Evolutionary conservation across 92 coral and sea anemone species (phyloP).

Genomic region (Parazoanthus swiftii): DNA sequence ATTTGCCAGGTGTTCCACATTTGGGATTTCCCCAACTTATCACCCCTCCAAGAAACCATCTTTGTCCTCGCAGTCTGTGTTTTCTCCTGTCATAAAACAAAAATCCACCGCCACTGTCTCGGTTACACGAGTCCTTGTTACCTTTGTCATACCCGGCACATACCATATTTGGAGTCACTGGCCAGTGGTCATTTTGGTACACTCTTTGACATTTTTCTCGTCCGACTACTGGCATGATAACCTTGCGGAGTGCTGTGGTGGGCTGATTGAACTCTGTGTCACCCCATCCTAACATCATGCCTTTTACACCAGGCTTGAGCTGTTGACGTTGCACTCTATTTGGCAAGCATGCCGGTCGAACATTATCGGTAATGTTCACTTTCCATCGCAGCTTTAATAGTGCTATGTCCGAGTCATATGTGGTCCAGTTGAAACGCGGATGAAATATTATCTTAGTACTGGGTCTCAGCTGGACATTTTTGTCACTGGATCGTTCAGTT

Average conservation of each 20-base stretch:
- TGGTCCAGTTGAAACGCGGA: constrained; percentile 76
- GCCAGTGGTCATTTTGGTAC: constrained; percentile 69
- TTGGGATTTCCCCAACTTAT: constrained; percentile 93
- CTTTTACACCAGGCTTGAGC: constrained; percentile 66
- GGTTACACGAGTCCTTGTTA: constrained; percentile 71
- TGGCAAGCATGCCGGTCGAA: constrained; percentile 91
- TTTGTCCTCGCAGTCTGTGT: constrained; percentile 45
- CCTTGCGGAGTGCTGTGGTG: constrained; percentile 66
- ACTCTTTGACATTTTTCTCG: constrained; percentile 65
- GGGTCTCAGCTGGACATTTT: constrained; percentile 75
- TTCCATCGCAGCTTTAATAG: constrained; percentile 72
- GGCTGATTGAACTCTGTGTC: constrained; percentile 55
- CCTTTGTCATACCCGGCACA: constrained; percentile 79
- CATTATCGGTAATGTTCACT: constrained; percentile 81
- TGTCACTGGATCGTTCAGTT: constrained; percentile 51
- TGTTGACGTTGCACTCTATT: constrained; percentile 72
- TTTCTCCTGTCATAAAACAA: constrained; percentile 64
- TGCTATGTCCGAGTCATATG: constrained; percentile 89
- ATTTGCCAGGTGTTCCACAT: constrained; percentile 88
- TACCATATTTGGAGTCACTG: constrained; percentile 92
- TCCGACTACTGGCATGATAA: constrained; percentile 73
- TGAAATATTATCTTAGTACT: constrained; percentile 66
- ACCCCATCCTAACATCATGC: constrained; percentile 95
- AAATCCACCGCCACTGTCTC: constrained; percentile 98
- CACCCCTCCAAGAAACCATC: constrained; percentile 93